Evolutionary conservation across 2,888 invertebrate genomes (phyloP).

Genomic region (Stramonita haemastoma): DNA sequence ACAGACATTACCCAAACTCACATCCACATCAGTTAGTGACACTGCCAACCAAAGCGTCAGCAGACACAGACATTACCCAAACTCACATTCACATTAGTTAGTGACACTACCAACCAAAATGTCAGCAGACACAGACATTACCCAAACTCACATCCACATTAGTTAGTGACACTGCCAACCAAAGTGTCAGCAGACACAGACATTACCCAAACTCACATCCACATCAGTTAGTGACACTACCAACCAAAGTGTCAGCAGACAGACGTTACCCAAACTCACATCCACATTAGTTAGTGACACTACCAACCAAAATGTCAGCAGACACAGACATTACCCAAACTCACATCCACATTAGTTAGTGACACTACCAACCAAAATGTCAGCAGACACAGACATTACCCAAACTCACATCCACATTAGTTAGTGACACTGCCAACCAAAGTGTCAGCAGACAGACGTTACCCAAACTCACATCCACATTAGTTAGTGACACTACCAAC

Average conservation of each 20-base stretch:
- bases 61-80: background rate
- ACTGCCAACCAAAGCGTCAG: no score
- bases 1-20: conserved; percentile 77
- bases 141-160: conserved; percentile 85
- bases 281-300: conserved; percentile 83
- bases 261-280: conserved; percentile 79
- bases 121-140: background rate
- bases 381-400: background rate
- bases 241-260: background rate
- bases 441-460: background rate
- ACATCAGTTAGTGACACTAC: conserved; percentile 81
- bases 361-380: no score
- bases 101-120: no score
- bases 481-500: no score
- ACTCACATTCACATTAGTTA: conserved; percentile 87
- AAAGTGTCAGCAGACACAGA: background rate
- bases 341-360: conserved; percentile 87
- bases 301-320: background rate
- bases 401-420: conserved; percentile 87
- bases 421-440: no score
- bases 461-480: conserved; percentile 84
- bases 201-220: conserved; percentile 81
- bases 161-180: no score
- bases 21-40: conserved; percentile 85
- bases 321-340: conserved; percentile 54